Percentiles rank a stretch among this genome's conserved stretches.
Evolutionary conservation across 1,140 invertebrate species (phyloP).

Genomic region (Uloborus diversus): DNA sequence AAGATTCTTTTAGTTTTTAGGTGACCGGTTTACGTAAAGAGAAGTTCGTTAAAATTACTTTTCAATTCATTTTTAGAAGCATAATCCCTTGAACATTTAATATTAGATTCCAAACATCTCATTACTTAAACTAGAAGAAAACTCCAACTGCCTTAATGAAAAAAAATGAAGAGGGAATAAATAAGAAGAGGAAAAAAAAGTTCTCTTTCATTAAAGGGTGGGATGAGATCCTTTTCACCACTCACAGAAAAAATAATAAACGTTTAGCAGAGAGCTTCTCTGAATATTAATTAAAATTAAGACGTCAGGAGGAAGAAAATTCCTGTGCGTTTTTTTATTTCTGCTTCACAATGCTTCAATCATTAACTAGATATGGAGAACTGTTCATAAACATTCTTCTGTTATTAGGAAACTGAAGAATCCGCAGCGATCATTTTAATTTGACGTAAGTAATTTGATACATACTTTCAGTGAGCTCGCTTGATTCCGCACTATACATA

Average conservation of each 20-base stretch:
- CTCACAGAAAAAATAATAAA: constrained; percentile 36
- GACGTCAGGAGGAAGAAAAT: constrained; percentile 41
- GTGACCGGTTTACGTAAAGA: background rate
- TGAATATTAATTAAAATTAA: constrained; percentile 53
- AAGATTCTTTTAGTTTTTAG: background rate
- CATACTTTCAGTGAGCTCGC: too few relatives aligned
- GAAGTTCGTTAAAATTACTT: constrained; percentile 25
- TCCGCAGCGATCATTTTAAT: too few relatives aligned
- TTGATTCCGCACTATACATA: too few relatives aligned
- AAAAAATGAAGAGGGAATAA: constrained; percentile 33
- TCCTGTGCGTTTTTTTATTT: constrained; percentile 30
- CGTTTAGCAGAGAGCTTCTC: constrained; percentile 41
- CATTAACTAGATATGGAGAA: constrained; percentile 36
- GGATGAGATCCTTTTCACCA: constrained; percentile 23
- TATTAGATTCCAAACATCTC: constrained; percentile 45
- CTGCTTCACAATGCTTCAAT: constrained; percentile 35
- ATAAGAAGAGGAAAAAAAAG: constrained; percentile 27
- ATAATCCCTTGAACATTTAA: constrained; percentile 43
- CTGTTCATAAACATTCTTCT: constrained; percentile 44
- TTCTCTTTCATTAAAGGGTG: constrained; percentile 22
- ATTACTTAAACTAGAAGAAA: constrained; percentile 53
- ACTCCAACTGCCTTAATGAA: constrained; percentile 34
- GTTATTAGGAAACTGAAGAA: constrained; percentile 13
- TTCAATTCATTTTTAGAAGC: constrained; percentile 35
- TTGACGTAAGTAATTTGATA: too few relatives aligned